These are phyloP conservation scores for Pantala flavescens DNA, from an alignment of 1,140 invertebrate species.

Conservation along the genomic window DNA sequence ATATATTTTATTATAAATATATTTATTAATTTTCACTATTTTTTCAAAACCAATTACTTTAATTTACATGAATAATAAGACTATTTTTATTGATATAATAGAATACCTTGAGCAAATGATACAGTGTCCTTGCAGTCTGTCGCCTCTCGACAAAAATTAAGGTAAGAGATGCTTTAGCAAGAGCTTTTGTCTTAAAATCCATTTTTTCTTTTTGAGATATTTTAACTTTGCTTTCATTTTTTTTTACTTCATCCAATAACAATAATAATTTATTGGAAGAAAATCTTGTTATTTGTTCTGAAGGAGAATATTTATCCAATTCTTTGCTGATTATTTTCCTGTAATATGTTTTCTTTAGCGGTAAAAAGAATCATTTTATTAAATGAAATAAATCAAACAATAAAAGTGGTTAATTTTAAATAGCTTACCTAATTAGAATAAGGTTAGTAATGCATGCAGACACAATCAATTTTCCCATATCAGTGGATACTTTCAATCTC, in stretches of 20 bases:
- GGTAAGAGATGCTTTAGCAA: neutral
- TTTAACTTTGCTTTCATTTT: neutral
- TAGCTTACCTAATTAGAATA: neutral
- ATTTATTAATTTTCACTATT: no score
- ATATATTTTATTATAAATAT: no score
- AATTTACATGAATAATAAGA: no score
- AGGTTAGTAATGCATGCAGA: neutral
- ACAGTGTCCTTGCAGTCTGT: slow-evolving; percentile 65
- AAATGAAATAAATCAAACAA: no score
- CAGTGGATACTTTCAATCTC: neutral
- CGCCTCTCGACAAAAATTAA: slow-evolving; percentile 72
- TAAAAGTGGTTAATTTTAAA: neutral
- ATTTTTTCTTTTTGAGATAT: neutral
- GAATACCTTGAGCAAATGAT: slow-evolving; percentile 57
- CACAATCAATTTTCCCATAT: neutral
- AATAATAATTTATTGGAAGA: neutral
- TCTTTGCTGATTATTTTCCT: slow-evolving; percentile 13
- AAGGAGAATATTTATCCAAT: slow-evolving; percentile 12
- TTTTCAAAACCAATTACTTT: no score
- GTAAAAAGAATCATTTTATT: no score
- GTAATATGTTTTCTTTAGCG: neutral
- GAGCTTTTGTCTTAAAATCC: neutral
- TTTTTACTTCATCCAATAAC: neutral
- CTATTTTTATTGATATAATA: no score
- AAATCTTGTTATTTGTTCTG: neutral